Evolutionary conservation across 37 sponge, comb jelly and placozoan genomes (phyloP), one percentile per base, ranked within the genome.

Genomic region (Bolinopsis microptera): DNA sequence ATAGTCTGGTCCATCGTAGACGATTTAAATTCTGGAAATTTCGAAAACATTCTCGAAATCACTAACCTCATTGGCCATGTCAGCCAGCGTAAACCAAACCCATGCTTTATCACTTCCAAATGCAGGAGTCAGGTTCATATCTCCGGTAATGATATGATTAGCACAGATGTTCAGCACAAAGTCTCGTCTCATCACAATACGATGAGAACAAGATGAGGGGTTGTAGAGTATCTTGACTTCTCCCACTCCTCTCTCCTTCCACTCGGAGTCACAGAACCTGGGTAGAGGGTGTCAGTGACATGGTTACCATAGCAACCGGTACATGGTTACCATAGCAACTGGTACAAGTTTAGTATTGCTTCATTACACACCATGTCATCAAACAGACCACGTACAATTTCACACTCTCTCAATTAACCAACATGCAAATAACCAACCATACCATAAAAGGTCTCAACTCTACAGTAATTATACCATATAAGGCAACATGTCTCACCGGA

Each of bases 171-270:
- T 98, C 69, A 95, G 83, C 22, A 96, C 94, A 38, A 95, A 95
- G 67, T 98, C 98, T 27, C 98, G 90, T 35, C 98, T 83, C 98
- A 98, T 97, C 23, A 98, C 69, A 1, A 98, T 21, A 22, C 97
- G 93, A n/a, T 76, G 69, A 37, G 94, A 94, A 0, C 75, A 69
- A n/a, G 94, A 94, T 0, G 82, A 75, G 27, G 94, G 94, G 70
- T 95, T 94, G 28, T 69, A 94, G 22, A 96, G 68, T 0, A 98
- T 95, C 93, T 97, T 98, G 41, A 98, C 86, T 41, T 95, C 95
- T 32, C 97, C 97, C 23, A 95, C 36, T 21, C 97, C 97, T 67
- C 97, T 86, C 68, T 97, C 97, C 70, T 97, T 97, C 97, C 97
- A 97, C 68, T 95, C 92, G 34, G 92, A 86, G 16, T 28, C 37